phyloP scores from a whole-genome alignment of 2,888 invertebrate genomes.

The Tetrapedia diversipes region DNA sequence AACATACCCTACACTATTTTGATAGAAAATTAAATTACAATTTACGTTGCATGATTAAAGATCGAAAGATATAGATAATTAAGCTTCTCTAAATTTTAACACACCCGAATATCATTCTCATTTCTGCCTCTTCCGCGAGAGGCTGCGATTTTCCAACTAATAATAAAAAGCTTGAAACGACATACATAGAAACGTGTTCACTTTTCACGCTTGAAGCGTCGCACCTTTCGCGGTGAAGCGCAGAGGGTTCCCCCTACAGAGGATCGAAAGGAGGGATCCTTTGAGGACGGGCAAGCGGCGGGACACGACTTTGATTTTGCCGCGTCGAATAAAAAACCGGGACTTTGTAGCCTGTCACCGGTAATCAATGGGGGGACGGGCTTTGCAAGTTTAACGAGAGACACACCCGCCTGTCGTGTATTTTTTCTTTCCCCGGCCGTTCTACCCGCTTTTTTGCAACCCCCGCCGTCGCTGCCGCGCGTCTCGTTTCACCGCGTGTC shows the following conservation, averaged over 20 bases:
- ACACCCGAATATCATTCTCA: too few species aligned
- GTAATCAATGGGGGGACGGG: conserved; percentile 51
- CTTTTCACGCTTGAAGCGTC: conserved; percentile 2
- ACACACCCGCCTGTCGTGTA: conserved; percentile 11
- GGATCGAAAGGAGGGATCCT: conserved; percentile 11
- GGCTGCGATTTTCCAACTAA: too few species aligned
- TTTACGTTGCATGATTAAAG: too few species aligned
- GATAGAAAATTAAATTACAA: too few species aligned
- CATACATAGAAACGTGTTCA: not conserved
- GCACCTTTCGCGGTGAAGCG: not conserved
- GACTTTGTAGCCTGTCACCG: conserved; percentile 50
- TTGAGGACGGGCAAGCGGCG: conserved; percentile 22
- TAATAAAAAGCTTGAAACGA: too few species aligned
- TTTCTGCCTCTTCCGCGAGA: too few species aligned
- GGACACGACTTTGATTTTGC: conserved; percentile 44
- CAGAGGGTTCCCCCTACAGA: not conserved
- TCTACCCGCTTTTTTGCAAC: conserved; percentile 19
- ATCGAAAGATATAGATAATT: too few species aligned
- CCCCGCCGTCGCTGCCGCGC: not conserved
- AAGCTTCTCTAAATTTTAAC: too few species aligned
- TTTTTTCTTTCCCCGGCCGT: conserved; percentile 19
- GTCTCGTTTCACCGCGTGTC: conserved; percentile 32
- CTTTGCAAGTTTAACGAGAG: conserved; percentile 49
- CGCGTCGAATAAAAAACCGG: conserved; percentile 35
- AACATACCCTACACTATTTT: too few species aligned